Evolutionary conservation across 2,888 invertebrate genomes (phyloP), one percentile per base, ranked within the genome.

Genomic region (Drosophila barbarae): DNA sequence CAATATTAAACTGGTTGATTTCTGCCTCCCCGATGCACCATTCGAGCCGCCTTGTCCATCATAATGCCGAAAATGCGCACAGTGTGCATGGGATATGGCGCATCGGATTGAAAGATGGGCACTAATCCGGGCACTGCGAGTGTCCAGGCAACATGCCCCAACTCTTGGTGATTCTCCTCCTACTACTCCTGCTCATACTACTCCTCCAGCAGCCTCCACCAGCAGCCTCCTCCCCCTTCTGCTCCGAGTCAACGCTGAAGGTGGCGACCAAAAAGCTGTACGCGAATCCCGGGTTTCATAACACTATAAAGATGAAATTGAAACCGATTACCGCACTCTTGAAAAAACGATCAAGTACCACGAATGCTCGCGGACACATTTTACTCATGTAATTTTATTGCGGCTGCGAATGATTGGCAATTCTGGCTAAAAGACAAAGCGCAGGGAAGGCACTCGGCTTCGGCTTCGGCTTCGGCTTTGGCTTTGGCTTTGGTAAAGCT

Each of bases 271-370:
- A 54, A 70, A 77, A 75, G 70, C 70, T 73, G 65, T 64, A 63
- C 50, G 67, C 71, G 69, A 54, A 72, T 61, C 69, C 69, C 70
- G 65, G 72, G 81, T 85, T 81, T 85, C 84, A 85, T 81, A 81
- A 85, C 81, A 84, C 82, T 73, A 84, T 77, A 73, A 81, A 81
- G 82, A 81, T 86, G 86, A 84, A 84, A 84, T 84, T 86, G 86
- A 84, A 86, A 86, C 86, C 84, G 86, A 86, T 84, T 84, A 84
- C 86, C 71, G 86, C 84, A 85, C 75, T 86, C 84, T 85, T 80
- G 82, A 79, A 84, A 59, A 61, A 84, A 86, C 82, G 76, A 85
- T 72, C 76, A 84, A 84, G 82, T 78, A 84, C 79, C 81, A 84
- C 72, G 79, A 85, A 84, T 84, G 86, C 84, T 84, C 66, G 86